Base-by-base conservation (phyloP, 1,140 invertebrate species). In the Cephus cinctus region DNA sequence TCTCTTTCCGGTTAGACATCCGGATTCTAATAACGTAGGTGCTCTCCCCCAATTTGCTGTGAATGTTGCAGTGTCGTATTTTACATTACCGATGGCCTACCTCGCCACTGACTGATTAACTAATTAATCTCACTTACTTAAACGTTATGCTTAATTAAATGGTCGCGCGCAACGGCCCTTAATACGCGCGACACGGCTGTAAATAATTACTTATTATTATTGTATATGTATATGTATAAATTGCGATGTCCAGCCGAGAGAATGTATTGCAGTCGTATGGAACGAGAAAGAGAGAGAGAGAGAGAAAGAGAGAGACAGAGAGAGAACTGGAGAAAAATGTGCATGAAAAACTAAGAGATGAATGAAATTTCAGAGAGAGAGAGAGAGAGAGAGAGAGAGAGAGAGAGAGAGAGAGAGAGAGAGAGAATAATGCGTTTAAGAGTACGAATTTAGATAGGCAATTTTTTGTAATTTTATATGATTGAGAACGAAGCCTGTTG, bases 391-490 rank as follows among this genome's bases (percentile, higher is more conserved):
- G n/a, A n/a, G n/a, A n/a, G n/a, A n/a, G n/a, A n/a, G n/a, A n/a
- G n/a, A n/a, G n/a, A n/a, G n/a, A n/a, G n/a, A n/a, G n/a, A n/a
- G n/a, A n/a, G n/a, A n/a, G n/a, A n/a, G n/a, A n/a, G n/a, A n/a
- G n/a, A n/a, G n/a, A n/a, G n/a, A n/a, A n/a, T n/a, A n/a, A n/a
- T n/a, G n/a, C n/a, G n/a, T n/a, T n/a, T n/a, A n/a, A n/a, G n/a
- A n/a, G n/a, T n/a, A n/a, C 19, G 34, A 36, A 30, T 57, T 59
- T 71, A 71, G 69, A 62, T 71, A 71, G 69, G 65, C 63, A 68
- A 67, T 69, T 67, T 71, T 71, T 71, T 69, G 57, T 71, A 69
- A 71, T 69, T 71, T 71, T 71, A 71, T 71, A 71, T 67, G 62
- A 66, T 59, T 67, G 63, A 44, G 45, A 39, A 19, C 9, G 47